Base-by-base conservation (phyloP, 2,797 vertebrate species). In the Myotis myotis region DNA sequence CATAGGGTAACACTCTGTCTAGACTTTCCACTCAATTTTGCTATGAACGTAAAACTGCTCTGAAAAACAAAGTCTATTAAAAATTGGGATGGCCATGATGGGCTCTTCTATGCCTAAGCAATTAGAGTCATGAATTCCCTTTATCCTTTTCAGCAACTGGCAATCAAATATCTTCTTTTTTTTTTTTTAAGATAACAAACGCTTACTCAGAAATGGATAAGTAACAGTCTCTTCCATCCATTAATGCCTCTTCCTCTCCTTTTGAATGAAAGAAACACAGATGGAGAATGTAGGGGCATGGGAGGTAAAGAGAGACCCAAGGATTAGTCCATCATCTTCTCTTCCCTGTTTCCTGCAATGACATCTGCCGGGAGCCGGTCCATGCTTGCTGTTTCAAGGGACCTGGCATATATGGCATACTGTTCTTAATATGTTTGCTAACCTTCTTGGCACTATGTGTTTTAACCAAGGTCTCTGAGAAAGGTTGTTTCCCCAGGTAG, bases 191-290 rank as follows among this genome's bases (percentile, higher is more conserved):
- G 86, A 98, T 98, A 98, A 98, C 97, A 98, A 98, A 98, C 0
- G 57, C 98, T 98, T 98, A 98, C 98, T 98, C 97, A 98, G 98
- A 98, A 98, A 98, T 96, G 95, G 93, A 2, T 97, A 95, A 96
- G 71, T 94, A 97, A 97, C 97, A 98, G 96, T 96, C 66, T 97
- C 96, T 90, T 97, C 94, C 81, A 94, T 80, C 64, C 95, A 33
- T 93, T 70, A 94, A 83, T 41, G 81, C 78, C 92, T 79, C 90
- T 96, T 96, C 96, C 93, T 94, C 94, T 51, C 96, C 94, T 95
- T 91, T 16, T 51, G n/a, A 83, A 97, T 20, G 64, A 70, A 71
- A 70, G 33, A 96, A 70, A 96, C 51, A 94, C 83, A 68, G 68
- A 66, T 7, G 23, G 75, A 68, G 75, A 86, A 86, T 20, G 51